phyloP scores from a whole-genome alignment of 2,113 vertebrate genomes.

The Gallinago jamesoni region DNA sequence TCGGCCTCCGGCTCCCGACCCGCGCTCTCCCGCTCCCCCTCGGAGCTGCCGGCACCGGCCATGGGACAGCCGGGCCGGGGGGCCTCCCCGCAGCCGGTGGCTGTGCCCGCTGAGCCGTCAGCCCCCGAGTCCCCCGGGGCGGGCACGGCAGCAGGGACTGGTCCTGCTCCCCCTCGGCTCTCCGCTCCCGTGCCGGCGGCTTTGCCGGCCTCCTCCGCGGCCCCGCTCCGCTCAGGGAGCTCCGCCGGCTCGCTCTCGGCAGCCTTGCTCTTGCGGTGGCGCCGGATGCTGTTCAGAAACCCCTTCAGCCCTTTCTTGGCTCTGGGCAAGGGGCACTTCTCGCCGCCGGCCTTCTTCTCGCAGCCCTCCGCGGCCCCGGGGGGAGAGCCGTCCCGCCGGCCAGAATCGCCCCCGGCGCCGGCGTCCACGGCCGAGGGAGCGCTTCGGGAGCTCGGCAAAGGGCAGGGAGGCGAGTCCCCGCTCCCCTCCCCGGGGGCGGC shows the following conservation, averaged over 20 bases:
- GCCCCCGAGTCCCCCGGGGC: not conserved
- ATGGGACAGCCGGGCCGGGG: rapidly evolving
- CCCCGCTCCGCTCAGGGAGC: constrained; percentile 17
- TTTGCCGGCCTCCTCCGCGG: constrained; percentile 51
- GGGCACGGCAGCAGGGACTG: not conserved
- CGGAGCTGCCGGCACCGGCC: not conserved
- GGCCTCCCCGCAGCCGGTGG: not conserved
- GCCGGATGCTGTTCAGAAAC: constrained; percentile 91
- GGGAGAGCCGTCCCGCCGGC: constrained; percentile 61
- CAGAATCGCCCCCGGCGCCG: constrained; percentile 3
- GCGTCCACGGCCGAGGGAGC: constrained; percentile 52
- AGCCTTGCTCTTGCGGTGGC: constrained; percentile 85
- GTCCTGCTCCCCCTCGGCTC: not conserved
- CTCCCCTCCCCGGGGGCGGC: not conserved
- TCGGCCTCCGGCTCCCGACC: not conserved
- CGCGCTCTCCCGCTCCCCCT: not conserved
- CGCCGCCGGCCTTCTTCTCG: constrained; percentile 77
- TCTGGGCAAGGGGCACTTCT: constrained; percentile 78
- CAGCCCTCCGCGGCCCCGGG: constrained; percentile 59
- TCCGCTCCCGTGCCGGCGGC: not conserved
- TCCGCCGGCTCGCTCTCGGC: constrained; percentile 76
- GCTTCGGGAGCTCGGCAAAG: constrained; percentile 72
- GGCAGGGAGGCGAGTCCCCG: not conserved
- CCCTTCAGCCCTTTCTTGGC: constrained; percentile 90
- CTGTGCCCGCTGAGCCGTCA: not conserved